Percentiles rank a stretch among this genome's conserved stretches.
Conservation (phyloP, 2,797 vertebrate genomes). For the Chelon auratus region DNA sequence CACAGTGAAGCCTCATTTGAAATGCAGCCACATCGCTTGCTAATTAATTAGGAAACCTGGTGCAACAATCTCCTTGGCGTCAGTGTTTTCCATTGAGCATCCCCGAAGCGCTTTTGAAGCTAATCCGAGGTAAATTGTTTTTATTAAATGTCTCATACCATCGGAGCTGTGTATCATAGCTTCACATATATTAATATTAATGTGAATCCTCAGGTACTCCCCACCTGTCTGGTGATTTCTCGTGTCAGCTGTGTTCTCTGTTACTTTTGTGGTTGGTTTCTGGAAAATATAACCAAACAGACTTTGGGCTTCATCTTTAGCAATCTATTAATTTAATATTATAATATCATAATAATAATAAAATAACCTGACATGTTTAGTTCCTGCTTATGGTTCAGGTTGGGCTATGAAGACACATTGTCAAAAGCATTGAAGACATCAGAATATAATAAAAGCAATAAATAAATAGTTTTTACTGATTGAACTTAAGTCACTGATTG, state of each 20-base stretch:
- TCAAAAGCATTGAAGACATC: too few species aligned
- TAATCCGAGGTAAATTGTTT: slow-evolving; percentile 1
- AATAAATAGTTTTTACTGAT: background rate
- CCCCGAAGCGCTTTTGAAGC: slow-evolving; percentile 8
- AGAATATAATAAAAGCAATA: too few species aligned
- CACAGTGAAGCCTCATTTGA: slow-evolving; percentile 14
- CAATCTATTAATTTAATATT: too few species aligned
- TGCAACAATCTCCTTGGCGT: background rate
- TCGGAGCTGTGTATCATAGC: background rate
- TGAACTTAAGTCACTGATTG: slow-evolving; percentile 1
- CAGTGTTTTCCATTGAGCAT: background rate
- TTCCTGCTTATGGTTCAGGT: too few species aligned
- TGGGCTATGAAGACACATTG: too few species aligned
- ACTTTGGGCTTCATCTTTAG: too few species aligned
- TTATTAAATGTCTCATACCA: background rate
- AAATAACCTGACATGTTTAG: too few species aligned
- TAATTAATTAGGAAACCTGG: slow-evolving; percentile 21
- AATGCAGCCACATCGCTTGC: background rate
- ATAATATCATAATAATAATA: too few species aligned
- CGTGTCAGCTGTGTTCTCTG: background rate
- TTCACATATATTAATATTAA: background rate
- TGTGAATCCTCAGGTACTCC: background rate
- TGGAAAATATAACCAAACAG: too few species aligned
- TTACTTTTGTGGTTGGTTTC: too few species aligned
- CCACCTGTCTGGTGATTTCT: slow-evolving; percentile 3